A percentile compares a stretch with the other conserved stretches of the same genome.
Evolutionary conservation across 1,140 invertebrate species (phyloP).

Genomic region (Leptopilina clavipes): DNA sequence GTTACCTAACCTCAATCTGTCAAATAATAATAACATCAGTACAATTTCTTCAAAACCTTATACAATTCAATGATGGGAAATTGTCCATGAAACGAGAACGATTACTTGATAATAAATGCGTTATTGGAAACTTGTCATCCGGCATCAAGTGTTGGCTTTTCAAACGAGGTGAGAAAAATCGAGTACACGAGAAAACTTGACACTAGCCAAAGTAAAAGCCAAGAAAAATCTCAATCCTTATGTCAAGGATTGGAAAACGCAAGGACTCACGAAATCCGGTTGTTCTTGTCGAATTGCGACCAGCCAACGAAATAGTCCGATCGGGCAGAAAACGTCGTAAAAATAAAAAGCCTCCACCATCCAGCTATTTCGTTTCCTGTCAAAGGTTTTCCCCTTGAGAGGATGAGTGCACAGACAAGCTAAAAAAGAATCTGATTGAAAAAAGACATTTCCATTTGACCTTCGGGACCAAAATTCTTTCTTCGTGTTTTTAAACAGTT

Average conservation of each 20-base stretch:
- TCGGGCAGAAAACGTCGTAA: slow-evolving; percentile 39
- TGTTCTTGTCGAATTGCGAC: background rate
- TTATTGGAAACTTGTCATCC: slow-evolving; percentile 28
- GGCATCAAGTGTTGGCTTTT: slow-evolving; percentile 35
- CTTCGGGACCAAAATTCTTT: too few relatives aligned
- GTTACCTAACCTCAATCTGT: too few relatives aligned
- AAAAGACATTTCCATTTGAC: background rate
- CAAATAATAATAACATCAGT: background rate
- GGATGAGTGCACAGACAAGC: background rate
- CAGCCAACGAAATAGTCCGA: slow-evolving; percentile 33
- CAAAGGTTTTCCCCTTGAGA: slow-evolving; percentile 26
- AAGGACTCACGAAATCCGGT: background rate
- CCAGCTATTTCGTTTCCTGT: slow-evolving; percentile 36
- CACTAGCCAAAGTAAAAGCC: background rate
- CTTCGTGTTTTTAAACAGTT: background rate
- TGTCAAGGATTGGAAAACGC: background rate
- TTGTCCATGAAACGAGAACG: background rate
- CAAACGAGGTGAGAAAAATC: slow-evolving; percentile 30
- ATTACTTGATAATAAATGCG: slow-evolving; percentile 9
- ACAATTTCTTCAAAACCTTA: background rate
- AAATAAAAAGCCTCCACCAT: slow-evolving; percentile 37
- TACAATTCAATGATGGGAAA: background rate
- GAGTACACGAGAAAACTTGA: background rate
- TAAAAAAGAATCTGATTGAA: background rate
- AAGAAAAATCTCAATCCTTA: slow-evolving; percentile 8